Evolutionary conservation across 2,113 vertebrate genomes (phyloP).

Genomic region (Mirza zaza): DNA sequence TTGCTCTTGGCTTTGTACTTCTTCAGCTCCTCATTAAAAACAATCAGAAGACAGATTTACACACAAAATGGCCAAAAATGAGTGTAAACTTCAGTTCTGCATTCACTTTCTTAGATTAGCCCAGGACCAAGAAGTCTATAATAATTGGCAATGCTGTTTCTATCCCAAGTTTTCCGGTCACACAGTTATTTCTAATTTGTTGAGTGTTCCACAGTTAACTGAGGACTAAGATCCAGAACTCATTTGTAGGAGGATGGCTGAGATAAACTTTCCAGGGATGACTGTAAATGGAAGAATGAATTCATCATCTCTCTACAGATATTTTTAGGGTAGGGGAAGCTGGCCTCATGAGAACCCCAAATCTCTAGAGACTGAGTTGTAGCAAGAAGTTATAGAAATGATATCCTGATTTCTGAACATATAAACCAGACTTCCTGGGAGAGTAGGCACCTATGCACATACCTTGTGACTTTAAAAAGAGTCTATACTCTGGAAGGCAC

Average conservation of each 20-base stretch:
- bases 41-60: slow-evolving; percentile 27
- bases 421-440: neutral
- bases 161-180: neutral
- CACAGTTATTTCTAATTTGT: neutral
- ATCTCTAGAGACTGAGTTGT: neutral
- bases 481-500: neutral
- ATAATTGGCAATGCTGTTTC: neutral
- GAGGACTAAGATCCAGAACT: neutral
- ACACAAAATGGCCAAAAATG: neutral
- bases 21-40: slow-evolving; percentile 67
- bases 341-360: neutral
- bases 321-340: neutral
- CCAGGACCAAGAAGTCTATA: neutral
- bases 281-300: neutral
- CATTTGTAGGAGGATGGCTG: neutral
- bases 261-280: neutral
- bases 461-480: neutral
- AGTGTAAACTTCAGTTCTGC: neutral
- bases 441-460: neutral
- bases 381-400: neutral
- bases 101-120: neutral
- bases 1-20: slow-evolving; percentile 71
- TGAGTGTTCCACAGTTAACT: neutral
- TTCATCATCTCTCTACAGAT: neutral
- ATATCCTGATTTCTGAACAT: neutral